Evolutionary conservation across 2,797 vertebrate species (phyloP).

Genomic region (Parambassis ranga): DNA sequence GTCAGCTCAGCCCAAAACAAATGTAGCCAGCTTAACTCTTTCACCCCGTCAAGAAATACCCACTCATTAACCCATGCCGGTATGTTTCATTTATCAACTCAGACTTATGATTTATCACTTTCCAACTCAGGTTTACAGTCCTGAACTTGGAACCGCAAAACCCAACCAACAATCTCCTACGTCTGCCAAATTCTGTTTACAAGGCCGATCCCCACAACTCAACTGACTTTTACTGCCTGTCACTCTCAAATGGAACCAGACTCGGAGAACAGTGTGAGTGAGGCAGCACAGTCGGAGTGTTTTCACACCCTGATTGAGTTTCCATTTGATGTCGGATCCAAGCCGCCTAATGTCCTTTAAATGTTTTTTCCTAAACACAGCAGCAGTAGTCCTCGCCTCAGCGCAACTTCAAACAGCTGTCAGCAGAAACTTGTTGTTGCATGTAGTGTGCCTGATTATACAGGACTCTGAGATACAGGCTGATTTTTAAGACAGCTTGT

Average conservation of each 20-base stretch:
- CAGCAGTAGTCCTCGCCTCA: constrained; percentile 50
- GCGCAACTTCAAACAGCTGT: constrained; percentile 59
- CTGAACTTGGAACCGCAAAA: constrained; percentile 20
- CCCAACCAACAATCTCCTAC: constrained; percentile 33
- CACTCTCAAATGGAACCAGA: constrained; percentile 55
- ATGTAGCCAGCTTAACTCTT: background rate
- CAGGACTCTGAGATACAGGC: constrained; percentile 36
- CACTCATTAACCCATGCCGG: background rate
- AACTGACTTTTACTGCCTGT: constrained; percentile 48
- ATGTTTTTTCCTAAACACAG: constrained; percentile 75
- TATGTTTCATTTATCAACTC: background rate
- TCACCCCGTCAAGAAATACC: background rate
- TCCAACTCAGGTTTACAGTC: constrained; percentile 23
- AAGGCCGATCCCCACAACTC: constrained; percentile 40
- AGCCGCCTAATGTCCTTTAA: constrained; percentile 75
- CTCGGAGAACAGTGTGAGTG: constrained; percentile 35
- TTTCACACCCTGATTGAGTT: constrained; percentile 73
- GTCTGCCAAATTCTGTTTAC: constrained; percentile 54
- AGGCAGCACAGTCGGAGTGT: constrained; percentile 42
- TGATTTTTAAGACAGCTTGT: constrained; percentile 11
- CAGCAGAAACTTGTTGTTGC: constrained; percentile 43
- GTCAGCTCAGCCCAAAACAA: constrained; percentile 36
- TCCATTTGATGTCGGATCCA: constrained; percentile 75
- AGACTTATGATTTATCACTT: constrained; percentile 15
- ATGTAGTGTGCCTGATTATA: constrained; percentile 22